Conservation (phyloP, 2,797 vertebrate species). For the Oceanodroma leucorhoa region DNA sequence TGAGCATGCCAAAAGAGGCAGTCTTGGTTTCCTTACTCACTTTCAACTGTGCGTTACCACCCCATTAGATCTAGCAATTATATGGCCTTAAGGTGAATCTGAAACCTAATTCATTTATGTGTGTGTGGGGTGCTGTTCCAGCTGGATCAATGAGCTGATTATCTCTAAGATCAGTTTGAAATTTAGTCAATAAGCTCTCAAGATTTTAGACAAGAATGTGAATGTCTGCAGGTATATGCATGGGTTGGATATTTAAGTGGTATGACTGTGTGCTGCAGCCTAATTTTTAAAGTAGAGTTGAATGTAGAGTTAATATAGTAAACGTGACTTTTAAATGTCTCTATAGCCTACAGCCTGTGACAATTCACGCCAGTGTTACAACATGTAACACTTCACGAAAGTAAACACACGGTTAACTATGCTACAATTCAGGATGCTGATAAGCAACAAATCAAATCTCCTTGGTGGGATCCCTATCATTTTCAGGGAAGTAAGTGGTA, state of each 20-base stretch:
- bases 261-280: neutral
- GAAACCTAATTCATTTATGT: neutral
- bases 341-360: neutral
- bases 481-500: neutral
- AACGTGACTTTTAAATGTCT: neutral
- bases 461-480: neutral
- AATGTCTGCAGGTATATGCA: neutral
- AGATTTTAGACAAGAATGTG: neutral
- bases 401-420: fast-evolving
- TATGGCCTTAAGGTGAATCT: neutral
- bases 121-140: neutral
- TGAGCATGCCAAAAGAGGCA: neutral
- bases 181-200: neutral
- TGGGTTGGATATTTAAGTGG: neutral
- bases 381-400: neutral
- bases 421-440: neutral
- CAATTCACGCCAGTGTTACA: neutral
- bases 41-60: neutral
- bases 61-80: neutral
- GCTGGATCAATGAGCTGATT: neutral
- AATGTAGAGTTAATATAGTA: neutral
- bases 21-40: neutral
- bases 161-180: neutral
- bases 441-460: neutral
- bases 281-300: neutral